A percentile compares a stretch with the other conserved stretches of the same genome.
Evolutionary conservation across 2,888 invertebrate genomes (phyloP).

Genomic region (Phaedon cochleariae): DNA sequence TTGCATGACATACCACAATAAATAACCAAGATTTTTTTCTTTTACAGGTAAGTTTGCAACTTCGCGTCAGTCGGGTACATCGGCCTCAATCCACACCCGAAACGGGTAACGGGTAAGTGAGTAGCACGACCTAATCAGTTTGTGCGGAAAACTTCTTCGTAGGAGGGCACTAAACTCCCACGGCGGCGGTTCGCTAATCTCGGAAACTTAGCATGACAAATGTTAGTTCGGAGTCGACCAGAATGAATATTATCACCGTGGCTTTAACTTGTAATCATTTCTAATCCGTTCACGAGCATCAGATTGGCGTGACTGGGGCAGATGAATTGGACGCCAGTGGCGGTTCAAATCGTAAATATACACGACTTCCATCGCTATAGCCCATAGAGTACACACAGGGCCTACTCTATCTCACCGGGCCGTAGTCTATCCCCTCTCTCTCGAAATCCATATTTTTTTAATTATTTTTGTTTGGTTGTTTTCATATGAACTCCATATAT

Average conservation of each 20-base stretch:
- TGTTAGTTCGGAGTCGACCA: constrained; percentile 19
- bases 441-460: no score
- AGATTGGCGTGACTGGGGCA: constrained; percentile 37
- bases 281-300: constrained; percentile 38
- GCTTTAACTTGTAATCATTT: constrained; percentile 36
- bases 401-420: no score
- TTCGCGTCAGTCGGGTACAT: neutral
- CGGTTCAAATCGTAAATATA: neutral
- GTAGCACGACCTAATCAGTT: constrained; percentile 6
- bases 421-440: no score
- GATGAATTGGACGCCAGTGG: constrained; percentile 15
- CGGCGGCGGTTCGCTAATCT: constrained; percentile 18
- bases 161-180: constrained; percentile 13
- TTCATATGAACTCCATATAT: no score
- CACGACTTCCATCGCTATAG: no score
- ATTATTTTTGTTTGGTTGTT: no score
- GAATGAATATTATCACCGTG: constrained; percentile 35
- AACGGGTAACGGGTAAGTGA: constrained; percentile 9
- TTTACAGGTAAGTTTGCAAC: constrained; percentile 14
- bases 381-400: no score
- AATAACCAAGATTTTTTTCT: neutral
- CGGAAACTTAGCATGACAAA: constrained; percentile 26
- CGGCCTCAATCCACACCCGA: constrained; percentile 3
- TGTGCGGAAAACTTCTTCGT: neutral
- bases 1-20: neutral